Percentiles rank a stretch among this genome's conserved stretches.
These are phyloP conservation scores for Reticulitermes speratus DNA, from an alignment of 1,140 invertebrate species.

Conservation along the genomic window DNA sequence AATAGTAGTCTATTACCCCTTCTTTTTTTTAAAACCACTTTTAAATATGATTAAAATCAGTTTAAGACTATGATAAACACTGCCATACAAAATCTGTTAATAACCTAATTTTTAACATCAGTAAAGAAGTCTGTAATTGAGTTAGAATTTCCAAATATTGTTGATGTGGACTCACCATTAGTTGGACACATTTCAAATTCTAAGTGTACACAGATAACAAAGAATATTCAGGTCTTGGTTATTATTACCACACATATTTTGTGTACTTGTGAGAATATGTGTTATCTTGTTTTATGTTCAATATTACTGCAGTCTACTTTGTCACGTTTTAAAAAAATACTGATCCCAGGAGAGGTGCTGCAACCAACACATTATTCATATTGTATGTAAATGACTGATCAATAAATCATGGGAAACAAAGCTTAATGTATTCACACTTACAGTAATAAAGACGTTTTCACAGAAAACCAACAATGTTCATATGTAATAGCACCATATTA, in stretches of 20 bases:
- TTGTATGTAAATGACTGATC: slow-evolving; percentile 8
- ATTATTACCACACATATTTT: slow-evolving; percentile 13
- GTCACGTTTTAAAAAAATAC: slow-evolving; percentile 5
- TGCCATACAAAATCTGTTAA: not conserved
- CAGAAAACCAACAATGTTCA: slow-evolving; percentile 29
- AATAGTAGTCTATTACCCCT: not conserved
- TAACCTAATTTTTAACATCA: not conserved
- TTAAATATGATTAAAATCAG: not conserved
- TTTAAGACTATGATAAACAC: not conserved
- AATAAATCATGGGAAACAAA: not conserved
- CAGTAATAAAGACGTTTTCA: slow-evolving; percentile 25
- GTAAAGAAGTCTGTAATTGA: not conserved
- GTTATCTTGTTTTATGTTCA: slow-evolving; percentile 2
- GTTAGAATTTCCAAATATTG: not conserved
- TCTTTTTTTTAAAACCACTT: not conserved
- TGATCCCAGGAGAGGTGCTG: slow-evolving; percentile 3
- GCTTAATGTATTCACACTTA: slow-evolving; percentile 10
- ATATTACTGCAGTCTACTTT: slow-evolving; percentile 17
- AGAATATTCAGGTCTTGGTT: not conserved
- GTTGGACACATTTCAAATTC: not conserved
- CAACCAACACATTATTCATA: slow-evolving; percentile 12
- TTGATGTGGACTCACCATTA: slow-evolving; percentile 10
- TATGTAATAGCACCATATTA: slow-evolving; percentile 26
- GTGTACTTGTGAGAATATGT: not conserved
- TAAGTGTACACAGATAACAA: not conserved